A percentile compares a stretch with the other conserved stretches of the same genome.
phyloP scores from a whole-genome alignment of 1,140 invertebrate genomes.

The Trinorchestia longiramus region DNA sequence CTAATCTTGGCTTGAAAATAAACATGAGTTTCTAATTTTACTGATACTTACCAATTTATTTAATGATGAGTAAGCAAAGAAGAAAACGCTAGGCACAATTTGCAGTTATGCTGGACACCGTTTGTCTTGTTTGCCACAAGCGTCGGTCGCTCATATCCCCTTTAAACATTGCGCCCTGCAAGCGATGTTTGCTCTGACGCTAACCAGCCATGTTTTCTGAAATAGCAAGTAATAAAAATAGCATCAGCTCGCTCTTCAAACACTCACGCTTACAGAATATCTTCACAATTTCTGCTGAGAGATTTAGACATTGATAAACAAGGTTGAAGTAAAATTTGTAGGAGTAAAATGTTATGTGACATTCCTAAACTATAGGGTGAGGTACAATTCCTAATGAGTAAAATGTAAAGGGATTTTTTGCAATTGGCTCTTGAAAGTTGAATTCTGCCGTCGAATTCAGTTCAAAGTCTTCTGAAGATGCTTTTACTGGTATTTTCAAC shows the following conservation, averaged over 20 bases:
- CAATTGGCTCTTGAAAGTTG: too few relatives aligned
- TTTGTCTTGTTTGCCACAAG: constrained; percentile 40
- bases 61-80: background rate
- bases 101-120: background rate
- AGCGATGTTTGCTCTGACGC: constrained; percentile 22
- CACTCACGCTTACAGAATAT: background rate
- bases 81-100: background rate
- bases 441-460: too few relatives aligned
- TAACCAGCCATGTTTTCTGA: constrained; percentile 16
- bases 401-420: too few relatives aligned
- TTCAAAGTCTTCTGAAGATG: too few relatives aligned
- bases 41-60: background rate
- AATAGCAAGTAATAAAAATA: constrained; percentile 27
- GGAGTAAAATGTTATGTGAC: too few relatives aligned
- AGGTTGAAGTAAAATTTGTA: background rate
- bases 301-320: background rate
- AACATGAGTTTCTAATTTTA: background rate
- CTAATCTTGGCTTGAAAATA: background rate
- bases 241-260: constrained; percentile 1
- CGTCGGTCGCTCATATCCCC: constrained; percentile 39
- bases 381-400: too few relatives aligned
- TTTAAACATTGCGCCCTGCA: constrained; percentile 12
- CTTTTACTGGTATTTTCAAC: background rate
- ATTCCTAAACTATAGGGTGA: too few relatives aligned
- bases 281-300: background rate